Percentiles rank a stretch among this genome's conserved stretches.
Evolutionary conservation across 2,888 invertebrate species (phyloP).

Genomic region (Tromatobia lineatoria): DNA sequence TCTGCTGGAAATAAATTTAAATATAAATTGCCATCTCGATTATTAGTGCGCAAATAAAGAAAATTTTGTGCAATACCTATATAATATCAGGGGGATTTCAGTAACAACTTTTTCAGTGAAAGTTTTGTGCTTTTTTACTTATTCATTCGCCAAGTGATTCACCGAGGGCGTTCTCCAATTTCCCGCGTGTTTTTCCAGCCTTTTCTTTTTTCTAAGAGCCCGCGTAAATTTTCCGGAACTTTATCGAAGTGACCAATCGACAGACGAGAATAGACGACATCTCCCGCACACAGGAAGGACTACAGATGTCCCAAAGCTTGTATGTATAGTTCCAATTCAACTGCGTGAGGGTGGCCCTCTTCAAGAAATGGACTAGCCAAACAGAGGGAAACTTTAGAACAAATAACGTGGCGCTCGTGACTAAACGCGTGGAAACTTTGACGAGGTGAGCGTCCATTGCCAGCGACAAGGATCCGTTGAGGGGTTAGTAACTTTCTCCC

Average conservation of each 20-base stretch:
- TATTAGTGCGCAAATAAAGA: no score
- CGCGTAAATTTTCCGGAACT: conserved; percentile 15
- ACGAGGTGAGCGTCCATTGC: conserved; percentile 12
- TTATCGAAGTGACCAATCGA: conserved; percentile 17
- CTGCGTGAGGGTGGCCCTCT: conserved; percentile 2
- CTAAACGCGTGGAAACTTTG: conserved; percentile 42
- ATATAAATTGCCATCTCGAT: no score
- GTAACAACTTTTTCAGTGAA: background rate
- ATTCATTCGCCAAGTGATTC: conserved; percentile 20
- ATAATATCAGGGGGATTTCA: no score
- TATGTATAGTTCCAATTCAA: background rate
- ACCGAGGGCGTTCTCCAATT: background rate
- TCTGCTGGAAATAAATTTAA: no score
- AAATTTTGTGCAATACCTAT: no score
- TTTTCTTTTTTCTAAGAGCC: background rate
- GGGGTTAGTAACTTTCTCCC: conserved; percentile 37
- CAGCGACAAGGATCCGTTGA: conserved; percentile 21
- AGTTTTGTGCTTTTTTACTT: background rate
- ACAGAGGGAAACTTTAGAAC: conserved; percentile 43
- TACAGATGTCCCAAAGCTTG: background rate
- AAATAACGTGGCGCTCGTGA: conserved; percentile 38
- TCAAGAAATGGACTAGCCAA: conserved; percentile 38
- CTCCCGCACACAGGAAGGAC: background rate
- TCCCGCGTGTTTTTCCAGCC: conserved; percentile 1
- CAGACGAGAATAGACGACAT: background rate